phyloP scores from a whole-genome alignment of 2,113 vertebrate genomes.

The Andinoacara biseriatus region DNA sequence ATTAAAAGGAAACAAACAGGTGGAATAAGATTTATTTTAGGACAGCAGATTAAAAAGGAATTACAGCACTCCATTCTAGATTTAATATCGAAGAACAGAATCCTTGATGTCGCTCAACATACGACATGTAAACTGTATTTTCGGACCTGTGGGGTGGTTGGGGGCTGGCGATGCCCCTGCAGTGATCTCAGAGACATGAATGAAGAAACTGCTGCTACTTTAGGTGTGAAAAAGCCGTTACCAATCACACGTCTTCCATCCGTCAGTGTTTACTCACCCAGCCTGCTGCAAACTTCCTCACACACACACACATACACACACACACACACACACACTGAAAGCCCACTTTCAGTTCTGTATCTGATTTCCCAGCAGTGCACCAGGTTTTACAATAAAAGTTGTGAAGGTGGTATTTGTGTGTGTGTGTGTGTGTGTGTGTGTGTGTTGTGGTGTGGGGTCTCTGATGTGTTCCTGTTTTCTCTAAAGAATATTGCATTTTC shows the following conservation, averaged over 20 bases:
- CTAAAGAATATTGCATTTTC: not conserved
- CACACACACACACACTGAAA: slow-evolving; percentile 25
- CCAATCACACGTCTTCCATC: not conserved
- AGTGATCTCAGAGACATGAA: not conserved
- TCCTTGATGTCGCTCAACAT: not conserved
- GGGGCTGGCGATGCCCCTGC: not conserved
- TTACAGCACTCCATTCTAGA: not conserved
- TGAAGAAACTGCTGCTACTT: not conserved
- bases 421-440: not conserved
- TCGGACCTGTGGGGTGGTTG: not conserved
- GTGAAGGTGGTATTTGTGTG: slow-evolving; percentile 9
- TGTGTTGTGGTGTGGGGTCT: slow-evolving; percentile 18
- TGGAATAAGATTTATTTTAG: not conserved
- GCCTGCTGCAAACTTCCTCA: slow-evolving; percentile 28
- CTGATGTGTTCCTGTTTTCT: slow-evolving; percentile 49
- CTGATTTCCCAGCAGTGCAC: slow-evolving; percentile 48
- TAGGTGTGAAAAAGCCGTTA: slow-evolving; percentile 21
- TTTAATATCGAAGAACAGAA: not conserved
- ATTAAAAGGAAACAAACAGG: too few species aligned
- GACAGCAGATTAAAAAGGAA: not conserved
- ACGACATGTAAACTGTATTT: not conserved
- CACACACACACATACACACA: slow-evolving; percentile 31
- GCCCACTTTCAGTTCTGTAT: slow-evolving; percentile 66
- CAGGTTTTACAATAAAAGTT: slow-evolving; percentile 44
- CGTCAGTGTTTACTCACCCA: slow-evolving; percentile 21